Percentiles rank a stretch among this genome's conserved stretches.
These are phyloP conservation scores for Pristiophorus japonicus DNA, from an alignment of 2,113 vertebrate species.

Conservation along the genomic window DNA sequence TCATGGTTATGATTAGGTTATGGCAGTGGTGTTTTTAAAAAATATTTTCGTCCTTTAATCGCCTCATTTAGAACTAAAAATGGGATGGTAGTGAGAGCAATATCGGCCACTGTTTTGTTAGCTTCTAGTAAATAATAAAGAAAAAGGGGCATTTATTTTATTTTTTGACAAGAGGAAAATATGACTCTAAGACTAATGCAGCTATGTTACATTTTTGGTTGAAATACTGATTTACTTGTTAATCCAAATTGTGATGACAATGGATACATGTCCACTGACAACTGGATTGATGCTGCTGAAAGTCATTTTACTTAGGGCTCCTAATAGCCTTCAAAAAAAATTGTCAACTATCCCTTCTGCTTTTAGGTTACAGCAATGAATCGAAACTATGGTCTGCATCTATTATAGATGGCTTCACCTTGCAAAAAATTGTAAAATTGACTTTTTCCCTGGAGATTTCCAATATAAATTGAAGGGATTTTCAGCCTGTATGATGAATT, in stretches of 20 bases:
- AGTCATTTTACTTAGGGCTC: neutral
- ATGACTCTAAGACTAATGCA: neutral
- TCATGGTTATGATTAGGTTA: neutral
- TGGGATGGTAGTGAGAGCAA: neutral
- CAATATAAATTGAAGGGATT: conserved; percentile 1
- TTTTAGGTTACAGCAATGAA: neutral
- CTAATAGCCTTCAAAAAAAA: neutral
- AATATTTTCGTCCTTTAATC: neutral
- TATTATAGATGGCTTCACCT: neutral
- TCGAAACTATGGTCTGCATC: neutral
- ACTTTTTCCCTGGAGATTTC: neutral
- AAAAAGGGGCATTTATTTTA: neutral
- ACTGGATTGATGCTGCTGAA: neutral
- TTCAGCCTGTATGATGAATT: neutral
- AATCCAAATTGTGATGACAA: neutral
- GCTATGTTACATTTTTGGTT: neutral
- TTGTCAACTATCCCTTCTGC: neutral
- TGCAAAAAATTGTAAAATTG: neutral
- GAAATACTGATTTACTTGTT: neutral
- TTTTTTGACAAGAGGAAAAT: neutral
- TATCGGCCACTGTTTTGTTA: neutral
- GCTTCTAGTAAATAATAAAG: neutral
- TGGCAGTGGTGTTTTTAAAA: neutral
- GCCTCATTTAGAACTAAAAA: neutral
- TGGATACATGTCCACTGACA: neutral